Percentiles rank a stretch among this genome's conserved stretches.
Conservation (phyloP, 2,797 vertebrate genomes). For the Enteromius unitaeniatus region DNA sequence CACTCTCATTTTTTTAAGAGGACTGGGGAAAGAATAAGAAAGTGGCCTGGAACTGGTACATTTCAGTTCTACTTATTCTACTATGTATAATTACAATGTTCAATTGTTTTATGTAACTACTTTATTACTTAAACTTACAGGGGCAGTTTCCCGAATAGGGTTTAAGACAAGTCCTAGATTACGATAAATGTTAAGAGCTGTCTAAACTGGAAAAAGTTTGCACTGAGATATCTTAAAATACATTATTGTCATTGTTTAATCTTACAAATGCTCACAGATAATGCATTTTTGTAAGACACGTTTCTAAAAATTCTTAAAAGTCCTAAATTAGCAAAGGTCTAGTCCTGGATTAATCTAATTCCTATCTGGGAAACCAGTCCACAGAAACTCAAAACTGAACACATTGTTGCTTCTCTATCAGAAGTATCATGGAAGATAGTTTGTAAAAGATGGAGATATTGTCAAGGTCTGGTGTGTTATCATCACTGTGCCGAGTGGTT, state of each 20-base stretch:
- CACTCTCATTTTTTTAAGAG: neutral
- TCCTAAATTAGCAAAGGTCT: no score
- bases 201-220: no score
- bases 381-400: neutral
- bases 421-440: constrained; percentile 37
- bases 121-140: neutral
- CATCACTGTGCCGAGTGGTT: constrained; percentile 64
- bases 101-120: neutral
- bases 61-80: neutral
- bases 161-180: no score
- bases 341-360: no score
- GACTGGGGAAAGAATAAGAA: neutral
- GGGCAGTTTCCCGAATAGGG: no score
- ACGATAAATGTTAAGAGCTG: no score
- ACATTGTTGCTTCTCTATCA: neutral
- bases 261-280: no score
- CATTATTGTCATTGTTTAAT: no score
- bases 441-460: constrained; percentile 45
- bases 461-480: constrained; percentile 46
- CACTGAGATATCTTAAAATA: no score
- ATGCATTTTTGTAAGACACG: no score
- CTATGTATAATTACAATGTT: neutral
- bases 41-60: neutral
- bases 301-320: no score
- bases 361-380: no score